These are phyloP conservation scores for Heterodera carotae DNA, from an alignment of 1,140 invertebrate species.

Conservation along the genomic window DNA sequence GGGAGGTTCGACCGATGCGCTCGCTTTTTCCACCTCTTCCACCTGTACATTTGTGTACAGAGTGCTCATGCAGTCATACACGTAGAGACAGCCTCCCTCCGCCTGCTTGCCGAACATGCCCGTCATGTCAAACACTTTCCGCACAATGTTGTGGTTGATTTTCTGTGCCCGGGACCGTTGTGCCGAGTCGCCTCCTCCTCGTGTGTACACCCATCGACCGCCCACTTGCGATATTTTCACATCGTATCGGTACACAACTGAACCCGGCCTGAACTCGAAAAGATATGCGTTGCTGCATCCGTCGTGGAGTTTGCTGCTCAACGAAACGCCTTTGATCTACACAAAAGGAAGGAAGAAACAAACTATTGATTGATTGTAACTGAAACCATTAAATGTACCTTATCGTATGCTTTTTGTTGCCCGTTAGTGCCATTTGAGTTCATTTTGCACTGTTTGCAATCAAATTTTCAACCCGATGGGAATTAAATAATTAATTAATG, in stretches of 20 bases:
- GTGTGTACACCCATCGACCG: not conserved
- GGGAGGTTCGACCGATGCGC: not conserved
- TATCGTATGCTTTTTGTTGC: not conserved
- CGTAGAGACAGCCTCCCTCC: constrained; percentile 1
- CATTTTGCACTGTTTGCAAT: not conserved
- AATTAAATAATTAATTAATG: not conserved
- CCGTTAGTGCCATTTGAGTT: not conserved
- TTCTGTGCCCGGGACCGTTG: not conserved
- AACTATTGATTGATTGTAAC: no score
- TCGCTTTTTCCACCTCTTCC: not conserved
- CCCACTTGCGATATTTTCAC: constrained; percentile 9
- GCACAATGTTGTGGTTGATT: constrained; percentile 7
- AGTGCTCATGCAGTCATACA: constrained; percentile 13
- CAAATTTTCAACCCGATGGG: not conserved
- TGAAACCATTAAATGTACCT: not conserved
- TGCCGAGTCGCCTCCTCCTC: constrained; percentile 8
- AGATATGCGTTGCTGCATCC: constrained; percentile 10
- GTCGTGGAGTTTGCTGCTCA: not conserved
- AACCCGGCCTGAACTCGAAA: constrained; percentile 15
- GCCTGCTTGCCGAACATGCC: not conserved
- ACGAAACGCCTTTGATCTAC: not conserved
- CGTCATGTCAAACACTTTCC: constrained; percentile 9
- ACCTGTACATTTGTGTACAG: constrained; percentile 16
- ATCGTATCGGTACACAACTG: constrained; percentile 23
- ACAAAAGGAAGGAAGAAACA: not conserved